Evolutionary conservation across 64 coral and sea anemone genomes (phyloP), one percentile per base, ranked within the genome.

Genomic region (Pocillopora damicornis): DNA sequence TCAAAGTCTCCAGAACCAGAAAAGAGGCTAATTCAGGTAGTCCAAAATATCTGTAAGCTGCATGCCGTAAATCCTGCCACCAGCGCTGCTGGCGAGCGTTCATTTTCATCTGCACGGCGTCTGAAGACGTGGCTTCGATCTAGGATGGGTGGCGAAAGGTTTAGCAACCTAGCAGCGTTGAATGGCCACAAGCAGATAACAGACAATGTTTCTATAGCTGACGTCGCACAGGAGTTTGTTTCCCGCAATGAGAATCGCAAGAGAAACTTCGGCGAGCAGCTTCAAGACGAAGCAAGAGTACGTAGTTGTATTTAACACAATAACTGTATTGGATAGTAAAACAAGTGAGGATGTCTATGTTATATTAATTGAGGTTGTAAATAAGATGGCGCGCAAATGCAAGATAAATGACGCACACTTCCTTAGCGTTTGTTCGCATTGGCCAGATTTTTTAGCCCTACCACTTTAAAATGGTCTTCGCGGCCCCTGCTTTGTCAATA

Each of bases 11-110:
- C 86, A 76, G 22, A 88, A 61, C 86, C 58, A 58, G 74, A 63
- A 26, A 73, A 73, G 57, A 72, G 73, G 65, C 66, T 86, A 14
- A 63, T 73, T 42, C 83, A 75, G 38, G 58, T 63, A 88, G 73
- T 62, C 57, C 73, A 76, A 80, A 89, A 76, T 78, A 17, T 89
- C 61, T 88, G 87, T 57, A 79, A 77, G 87, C 87, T 77, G 73
- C 60, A n/a, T 22, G 74, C 59, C 25, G 87, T 90, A 69, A 90
- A 90, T 83, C 88, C 88, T 18, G 72, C 89, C 17, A 78, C 81
- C 67, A 91, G 81, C 61, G 80, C 89, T 68, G 34, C 81, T 14
- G 73, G 89, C 58, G 74, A 86, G 76, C 36, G 75, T 61, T 78
- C 79, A n/a, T 86, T 91, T 35, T 91, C 81, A 76, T 81, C 80